phyloP scores from a whole-genome alignment of 2,797 vertebrate species.

The Pipistrellus pygmaeus region DNA sequence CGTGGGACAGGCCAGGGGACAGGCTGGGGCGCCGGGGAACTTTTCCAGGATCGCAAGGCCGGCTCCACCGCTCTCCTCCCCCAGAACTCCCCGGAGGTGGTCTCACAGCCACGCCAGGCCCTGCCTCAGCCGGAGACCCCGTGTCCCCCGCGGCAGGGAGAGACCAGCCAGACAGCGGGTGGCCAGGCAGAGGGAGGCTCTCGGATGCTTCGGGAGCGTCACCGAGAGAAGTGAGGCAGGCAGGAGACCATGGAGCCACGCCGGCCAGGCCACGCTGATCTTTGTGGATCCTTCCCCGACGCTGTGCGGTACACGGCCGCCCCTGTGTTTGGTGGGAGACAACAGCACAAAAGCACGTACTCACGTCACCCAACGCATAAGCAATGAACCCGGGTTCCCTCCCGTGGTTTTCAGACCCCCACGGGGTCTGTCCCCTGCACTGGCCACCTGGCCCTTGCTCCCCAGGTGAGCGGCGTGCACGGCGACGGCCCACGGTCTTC shows the following conservation, averaged over 20 bases:
- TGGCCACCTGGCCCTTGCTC: background rate
- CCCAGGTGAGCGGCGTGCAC: background rate
- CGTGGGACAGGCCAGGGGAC: no score
- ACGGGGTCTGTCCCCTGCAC: background rate
- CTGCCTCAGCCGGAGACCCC: background rate
- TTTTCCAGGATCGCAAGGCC: background rate
- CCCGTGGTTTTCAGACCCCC: background rate
- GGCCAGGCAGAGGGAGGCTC: background rate
- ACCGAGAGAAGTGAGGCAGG: background rate
- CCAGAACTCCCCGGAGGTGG: background rate
- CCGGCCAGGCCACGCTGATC: no score
- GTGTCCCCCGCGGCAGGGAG: background rate
- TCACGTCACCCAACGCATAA: background rate
- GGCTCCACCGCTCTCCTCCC: background rate
- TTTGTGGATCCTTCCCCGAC: background rate
- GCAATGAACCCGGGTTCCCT: background rate
- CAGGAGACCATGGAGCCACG: no score
- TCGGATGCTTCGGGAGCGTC: background rate
- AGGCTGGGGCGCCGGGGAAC: accelerated
- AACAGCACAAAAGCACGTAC: background rate
- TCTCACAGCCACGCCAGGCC: background rate
- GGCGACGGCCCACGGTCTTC: background rate
- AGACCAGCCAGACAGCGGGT: background rate
- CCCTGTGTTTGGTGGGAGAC: background rate
- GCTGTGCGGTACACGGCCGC: no score